Evolutionary conservation across 2,888 invertebrate genomes (phyloP).

Genomic region (Alloscopus bannaensis): DNA sequence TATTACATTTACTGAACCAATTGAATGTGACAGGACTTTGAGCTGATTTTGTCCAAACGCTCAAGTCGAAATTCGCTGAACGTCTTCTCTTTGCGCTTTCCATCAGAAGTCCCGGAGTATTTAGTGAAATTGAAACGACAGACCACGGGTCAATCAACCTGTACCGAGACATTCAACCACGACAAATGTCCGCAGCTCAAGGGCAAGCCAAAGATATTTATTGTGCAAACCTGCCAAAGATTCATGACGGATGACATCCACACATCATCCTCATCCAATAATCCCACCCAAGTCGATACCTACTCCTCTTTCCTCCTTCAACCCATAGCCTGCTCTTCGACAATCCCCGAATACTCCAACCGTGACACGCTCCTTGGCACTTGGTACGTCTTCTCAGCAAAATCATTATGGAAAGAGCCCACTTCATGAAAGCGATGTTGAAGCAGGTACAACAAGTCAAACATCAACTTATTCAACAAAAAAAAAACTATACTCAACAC

Average conservation of each 20-base stretch:
- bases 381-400: constrained; percentile 12
- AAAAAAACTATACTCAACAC: no score
- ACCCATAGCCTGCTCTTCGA: constrained; percentile 20
- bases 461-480: neutral
- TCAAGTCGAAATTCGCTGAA: constrained; percentile 40
- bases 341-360: constrained; percentile 28
- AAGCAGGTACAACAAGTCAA: constrained; percentile 13
- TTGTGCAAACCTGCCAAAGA: constrained; percentile 69
- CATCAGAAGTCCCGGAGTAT: constrained; percentile 68
- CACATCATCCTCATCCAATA: no score
- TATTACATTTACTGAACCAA: no score
- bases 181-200: constrained; percentile 51
- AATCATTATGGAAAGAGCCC: constrained; percentile 32
- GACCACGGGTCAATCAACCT: constrained; percentile 40
- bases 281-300: neutral
- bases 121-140: neutral
- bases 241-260: constrained; percentile 36
- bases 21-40: neutral
- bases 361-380: constrained; percentile 15
- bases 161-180: constrained; percentile 66
- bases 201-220: constrained; percentile 69
- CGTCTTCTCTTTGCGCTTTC: constrained; percentile 57
- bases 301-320: neutral
- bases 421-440: constrained; percentile 10
- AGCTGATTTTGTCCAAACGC: constrained; percentile 48